These are phyloP conservation scores for Parasteatoda tepidariorum DNA, from an alignment of 1,140 invertebrate species.

Conservation along the genomic window DNA sequence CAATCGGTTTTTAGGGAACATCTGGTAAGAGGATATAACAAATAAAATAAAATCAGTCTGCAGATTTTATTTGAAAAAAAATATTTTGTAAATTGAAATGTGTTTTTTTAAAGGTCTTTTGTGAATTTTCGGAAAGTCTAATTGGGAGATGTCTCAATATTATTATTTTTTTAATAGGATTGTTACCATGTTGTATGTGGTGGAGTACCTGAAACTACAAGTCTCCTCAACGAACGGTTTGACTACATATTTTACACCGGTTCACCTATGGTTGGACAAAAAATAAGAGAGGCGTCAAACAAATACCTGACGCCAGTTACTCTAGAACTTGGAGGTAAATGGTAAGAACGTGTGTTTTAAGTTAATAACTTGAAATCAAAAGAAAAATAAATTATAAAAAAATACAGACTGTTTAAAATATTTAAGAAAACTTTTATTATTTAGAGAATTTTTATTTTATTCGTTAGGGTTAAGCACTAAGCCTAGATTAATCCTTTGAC, in stretches of 20 bases:
- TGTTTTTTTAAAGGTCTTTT: too few species aligned
- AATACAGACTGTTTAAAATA: too few species aligned
- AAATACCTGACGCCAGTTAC: conserved; percentile 73
- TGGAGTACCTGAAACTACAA: conserved; percentile 85
- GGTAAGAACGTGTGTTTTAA: conserved; percentile 18
- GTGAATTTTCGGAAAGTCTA: too few species aligned
- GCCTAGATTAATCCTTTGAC: too few species aligned
- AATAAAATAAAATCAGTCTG: too few species aligned
- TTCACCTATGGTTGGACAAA: conserved; percentile 69
- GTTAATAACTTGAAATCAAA: not conserved
- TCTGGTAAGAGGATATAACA: too few species aligned
- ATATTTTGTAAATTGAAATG: too few species aligned
- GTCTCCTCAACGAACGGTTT: conserved; percentile 83
- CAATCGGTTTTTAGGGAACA: too few species aligned
- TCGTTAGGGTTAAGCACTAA: too few species aligned
- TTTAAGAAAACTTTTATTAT: too few species aligned
- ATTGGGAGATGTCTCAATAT: not conserved
- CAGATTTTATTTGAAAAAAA: too few species aligned
- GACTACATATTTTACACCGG: conserved; percentile 75
- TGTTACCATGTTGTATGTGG: conserved; percentile 76
- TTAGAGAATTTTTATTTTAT: too few species aligned
- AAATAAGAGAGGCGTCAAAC: conserved; percentile 72
- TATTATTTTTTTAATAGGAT: conserved; percentile 67
- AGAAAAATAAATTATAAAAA: not conserved
- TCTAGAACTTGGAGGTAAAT: conserved; percentile 74